A percentile compares a stretch with the other conserved stretches of the same genome.
phyloP scores from a whole-genome alignment of 2,888 invertebrate species.

The Hedychridium roseum region DNA sequence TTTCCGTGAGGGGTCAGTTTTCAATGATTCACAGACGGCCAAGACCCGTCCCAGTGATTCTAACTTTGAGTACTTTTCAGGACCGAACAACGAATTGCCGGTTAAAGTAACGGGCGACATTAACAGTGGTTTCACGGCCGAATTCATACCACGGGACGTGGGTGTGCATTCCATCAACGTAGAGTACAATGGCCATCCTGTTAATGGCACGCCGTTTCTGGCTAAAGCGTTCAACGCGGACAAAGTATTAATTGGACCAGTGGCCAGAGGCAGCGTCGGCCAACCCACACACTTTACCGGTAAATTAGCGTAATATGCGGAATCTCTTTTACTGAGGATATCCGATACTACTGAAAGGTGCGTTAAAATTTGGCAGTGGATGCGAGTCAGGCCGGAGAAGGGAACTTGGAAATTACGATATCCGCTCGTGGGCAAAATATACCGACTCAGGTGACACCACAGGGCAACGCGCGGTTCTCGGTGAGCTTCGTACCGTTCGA shows the following conservation, averaged over 20 bases:
- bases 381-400: slow-evolving; percentile 96
- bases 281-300: slow-evolving; percentile 90
- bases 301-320: slow-evolving; percentile 36
- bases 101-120: slow-evolving; percentile 90
- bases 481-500: slow-evolving; percentile 97
- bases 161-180: slow-evolving; percentile 92
- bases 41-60: background rate
- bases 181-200: slow-evolving; percentile 88
- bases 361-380: slow-evolving; percentile 74
- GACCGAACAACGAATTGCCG: slow-evolving; percentile 86
- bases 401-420: slow-evolving; percentile 96
- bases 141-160: slow-evolving; percentile 92
- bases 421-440: slow-evolving; percentile 92
- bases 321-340: background rate
- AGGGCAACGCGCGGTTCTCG: slow-evolving; percentile 89
- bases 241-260: slow-evolving; percentile 81
- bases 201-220: slow-evolving; percentile 88
- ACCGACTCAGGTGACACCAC: slow-evolving; percentile 93
- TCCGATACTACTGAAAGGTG: background rate
- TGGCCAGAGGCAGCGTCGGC: slow-evolving; percentile 84
- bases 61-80: slow-evolving; percentile 56
- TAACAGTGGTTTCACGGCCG: slow-evolving; percentile 86
- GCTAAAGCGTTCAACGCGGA: slow-evolving; percentile 94
- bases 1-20: slow-evolving; percentile 76
- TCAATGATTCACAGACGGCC: background rate